phyloP scores from a whole-genome alignment of 2,888 invertebrate species.

The Notodonta dromedarius region DNA sequence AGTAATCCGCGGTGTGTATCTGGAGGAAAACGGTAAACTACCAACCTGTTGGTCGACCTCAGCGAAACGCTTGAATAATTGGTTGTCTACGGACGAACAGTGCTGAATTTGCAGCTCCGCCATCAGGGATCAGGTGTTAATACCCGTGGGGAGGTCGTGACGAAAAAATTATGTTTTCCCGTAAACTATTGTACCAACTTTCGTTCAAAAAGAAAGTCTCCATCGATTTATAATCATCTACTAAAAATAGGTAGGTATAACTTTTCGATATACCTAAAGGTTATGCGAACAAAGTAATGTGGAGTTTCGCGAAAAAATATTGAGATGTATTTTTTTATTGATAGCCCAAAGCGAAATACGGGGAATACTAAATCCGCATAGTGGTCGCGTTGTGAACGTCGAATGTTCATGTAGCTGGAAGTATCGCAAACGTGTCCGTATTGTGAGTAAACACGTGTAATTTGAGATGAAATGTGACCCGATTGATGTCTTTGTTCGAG shows the following conservation, averaged over 20 bases:
- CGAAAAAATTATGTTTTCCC: conserved; percentile 45
- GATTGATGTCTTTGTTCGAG: conserved; percentile 81
- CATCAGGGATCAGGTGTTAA: conserved; percentile 75
- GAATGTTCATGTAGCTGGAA: conserved; percentile 39
- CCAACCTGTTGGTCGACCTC: conserved; percentile 69
- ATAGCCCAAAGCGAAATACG: conserved; percentile 62
- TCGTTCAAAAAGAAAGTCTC: conserved; percentile 45
- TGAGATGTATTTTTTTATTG: conserved; percentile 38
- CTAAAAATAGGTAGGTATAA: too few species aligned
- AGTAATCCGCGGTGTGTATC: conserved; percentile 50
- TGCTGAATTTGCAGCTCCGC: conserved; percentile 47
- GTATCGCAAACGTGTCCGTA: conserved; percentile 51
- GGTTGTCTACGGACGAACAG: conserved; percentile 69
- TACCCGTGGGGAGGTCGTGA: conserved; percentile 70
- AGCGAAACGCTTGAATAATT: conserved; percentile 75
- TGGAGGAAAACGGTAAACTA: conserved; percentile 64
- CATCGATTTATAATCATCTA: conserved; percentile 22
- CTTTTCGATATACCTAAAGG: too few species aligned
- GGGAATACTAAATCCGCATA: conserved; percentile 53
- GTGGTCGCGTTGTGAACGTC: conserved; percentile 52
- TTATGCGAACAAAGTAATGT: neutral
- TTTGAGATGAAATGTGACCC: conserved; percentile 81
- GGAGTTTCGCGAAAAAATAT: conserved; percentile 24
- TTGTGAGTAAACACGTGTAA: conserved; percentile 71
- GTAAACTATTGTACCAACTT: conserved; percentile 32